Percentiles rank a stretch among this genome's conserved stretches.
Conservation (phyloP, 1,140 invertebrate species). For the Colletes latitarsis region DNA sequence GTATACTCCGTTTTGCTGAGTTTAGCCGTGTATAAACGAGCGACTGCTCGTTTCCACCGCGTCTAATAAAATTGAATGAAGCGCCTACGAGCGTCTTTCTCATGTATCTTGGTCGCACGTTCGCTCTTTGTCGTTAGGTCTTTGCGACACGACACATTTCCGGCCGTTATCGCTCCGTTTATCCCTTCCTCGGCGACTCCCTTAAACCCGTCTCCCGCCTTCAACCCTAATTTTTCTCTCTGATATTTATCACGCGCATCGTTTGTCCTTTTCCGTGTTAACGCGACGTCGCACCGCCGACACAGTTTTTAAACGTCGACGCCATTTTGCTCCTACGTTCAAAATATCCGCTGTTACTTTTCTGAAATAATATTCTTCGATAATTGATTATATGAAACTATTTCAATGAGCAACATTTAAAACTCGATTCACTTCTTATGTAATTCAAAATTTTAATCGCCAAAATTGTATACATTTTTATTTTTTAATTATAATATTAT, state of each 20-base stretch:
- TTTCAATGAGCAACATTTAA: no score
- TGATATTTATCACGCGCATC: not conserved
- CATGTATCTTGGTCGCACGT: conserved; percentile 16
- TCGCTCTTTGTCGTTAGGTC: conserved; percentile 23
- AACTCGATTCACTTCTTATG: no score
- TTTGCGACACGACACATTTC: conserved; percentile 55
- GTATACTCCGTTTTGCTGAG: conserved; percentile 56
- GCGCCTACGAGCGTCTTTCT: conserved; percentile 45
- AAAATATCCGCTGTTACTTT: no score
- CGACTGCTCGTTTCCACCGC: conserved; percentile 40
- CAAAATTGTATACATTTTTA: no score
- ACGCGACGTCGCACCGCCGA: no score
- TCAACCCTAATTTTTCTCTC: not conserved
- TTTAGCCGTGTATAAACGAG: conserved; percentile 65
- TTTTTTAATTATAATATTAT: no score
- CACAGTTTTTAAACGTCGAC: no score
- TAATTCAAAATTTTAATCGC: no score
- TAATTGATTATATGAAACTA: no score
- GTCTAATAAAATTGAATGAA: conserved; percentile 57
- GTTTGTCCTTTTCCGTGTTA: not conserved
- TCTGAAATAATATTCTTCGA: no score
- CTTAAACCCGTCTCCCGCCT: not conserved
- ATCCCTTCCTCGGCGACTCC: conserved; percentile 1
- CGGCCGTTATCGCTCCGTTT: conserved; percentile 48
- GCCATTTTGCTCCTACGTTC: no score